Conservation (phyloP, 2,797 vertebrate genomes). For the Trichosurus vulpecula region DNA sequence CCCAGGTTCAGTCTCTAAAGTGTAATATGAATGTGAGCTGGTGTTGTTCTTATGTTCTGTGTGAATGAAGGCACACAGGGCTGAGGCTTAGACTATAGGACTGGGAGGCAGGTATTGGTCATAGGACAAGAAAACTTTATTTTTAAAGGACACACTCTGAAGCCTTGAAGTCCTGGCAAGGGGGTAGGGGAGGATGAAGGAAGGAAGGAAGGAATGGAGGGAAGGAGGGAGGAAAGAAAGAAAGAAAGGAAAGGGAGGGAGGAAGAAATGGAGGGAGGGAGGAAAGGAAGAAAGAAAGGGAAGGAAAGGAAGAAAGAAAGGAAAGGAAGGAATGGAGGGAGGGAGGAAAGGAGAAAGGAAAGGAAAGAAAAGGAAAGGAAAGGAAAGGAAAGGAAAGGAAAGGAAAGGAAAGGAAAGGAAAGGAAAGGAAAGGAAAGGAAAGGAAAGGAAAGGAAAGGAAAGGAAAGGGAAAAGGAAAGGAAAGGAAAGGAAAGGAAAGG, state of each 20-base stretch:
- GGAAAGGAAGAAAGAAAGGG: neutral
- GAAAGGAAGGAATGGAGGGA: too few relatives aligned
- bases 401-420: too few relatives aligned
- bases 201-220: neutral
- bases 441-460: too few relatives aligned
- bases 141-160: neutral
- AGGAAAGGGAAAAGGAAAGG: too few relatives aligned
- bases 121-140: neutral
- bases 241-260: too few relatives aligned
- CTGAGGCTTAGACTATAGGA: neutral
- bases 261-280: neutral
- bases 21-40: neutral
- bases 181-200: neutral
- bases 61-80: neutral
- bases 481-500: too few relatives aligned
- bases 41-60: neutral
- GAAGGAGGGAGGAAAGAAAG: too few relatives aligned
- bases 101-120: neutral
- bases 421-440: too few relatives aligned
- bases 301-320: accelerated
- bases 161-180: neutral
- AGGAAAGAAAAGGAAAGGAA: too few relatives aligned
- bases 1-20: neutral
- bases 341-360: too few relatives aligned
- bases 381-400: too few relatives aligned